phyloP scores from a whole-genome alignment of 2,888 invertebrate genomes.

The Oscheius sp. region DNA sequence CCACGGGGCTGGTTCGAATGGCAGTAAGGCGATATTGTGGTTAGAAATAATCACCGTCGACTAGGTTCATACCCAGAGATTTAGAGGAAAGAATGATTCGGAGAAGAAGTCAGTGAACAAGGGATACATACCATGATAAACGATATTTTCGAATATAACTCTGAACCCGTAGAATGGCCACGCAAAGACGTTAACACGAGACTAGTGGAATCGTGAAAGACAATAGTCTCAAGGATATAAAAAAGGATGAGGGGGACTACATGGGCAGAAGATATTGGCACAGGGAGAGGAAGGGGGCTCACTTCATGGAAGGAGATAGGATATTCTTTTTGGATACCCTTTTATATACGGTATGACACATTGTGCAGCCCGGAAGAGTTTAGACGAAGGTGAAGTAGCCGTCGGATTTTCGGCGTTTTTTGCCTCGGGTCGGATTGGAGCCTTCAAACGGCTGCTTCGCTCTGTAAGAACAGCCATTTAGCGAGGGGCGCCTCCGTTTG shows the following conservation, averaged over 20 bases:
- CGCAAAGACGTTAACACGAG: constrained; percentile 31
- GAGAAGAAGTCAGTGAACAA: constrained; percentile 6
- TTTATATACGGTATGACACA: constrained; percentile 27
- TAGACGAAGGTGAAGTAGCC: constrained; percentile 74
- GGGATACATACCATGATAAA: constrained; percentile 27
- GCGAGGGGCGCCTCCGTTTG: constrained; percentile 56
- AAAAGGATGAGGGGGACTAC: constrained; percentile 1
- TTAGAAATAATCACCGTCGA: constrained; percentile 28
- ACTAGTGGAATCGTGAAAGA: constrained; percentile 27
- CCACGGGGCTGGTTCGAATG: constrained; percentile 19
- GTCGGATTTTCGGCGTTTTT: constrained; percentile 73
- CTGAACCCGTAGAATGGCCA: constrained; percentile 32
- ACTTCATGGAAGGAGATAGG: background rate
- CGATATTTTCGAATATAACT: constrained; percentile 28
- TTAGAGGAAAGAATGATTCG: constrained; percentile 1
- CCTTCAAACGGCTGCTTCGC: constrained; percentile 72
- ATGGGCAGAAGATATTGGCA: constrained; percentile 29
- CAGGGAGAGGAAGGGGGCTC: constrained; percentile 3
- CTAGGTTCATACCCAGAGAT: constrained; percentile 16
- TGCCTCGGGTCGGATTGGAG: constrained; percentile 71
- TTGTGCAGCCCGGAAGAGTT: constrained; percentile 16
- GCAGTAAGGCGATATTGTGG: constrained; percentile 33
- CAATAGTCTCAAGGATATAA: constrained; percentile 14
- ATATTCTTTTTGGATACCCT: constrained; percentile 9
- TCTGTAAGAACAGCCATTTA: constrained; percentile 59